Conservation (phyloP, 2,797 vertebrate genomes). For the Thamnophis elegans region DNA sequence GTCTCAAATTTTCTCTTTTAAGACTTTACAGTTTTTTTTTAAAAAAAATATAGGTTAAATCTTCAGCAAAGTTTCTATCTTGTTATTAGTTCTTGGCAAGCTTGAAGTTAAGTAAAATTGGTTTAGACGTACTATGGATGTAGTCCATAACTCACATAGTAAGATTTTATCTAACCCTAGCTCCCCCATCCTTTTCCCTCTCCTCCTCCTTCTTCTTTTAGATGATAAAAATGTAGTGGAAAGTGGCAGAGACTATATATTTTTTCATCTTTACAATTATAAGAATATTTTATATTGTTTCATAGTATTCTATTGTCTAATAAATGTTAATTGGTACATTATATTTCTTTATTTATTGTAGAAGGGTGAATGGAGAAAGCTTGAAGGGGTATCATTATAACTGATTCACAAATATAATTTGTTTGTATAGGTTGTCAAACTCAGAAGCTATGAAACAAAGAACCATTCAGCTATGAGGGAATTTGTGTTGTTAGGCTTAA, state of each 20-base stretch:
- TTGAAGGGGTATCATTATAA: background rate
- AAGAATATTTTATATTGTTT: background rate
- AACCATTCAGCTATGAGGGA: conserved; percentile 16
- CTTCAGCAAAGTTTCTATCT: background rate
- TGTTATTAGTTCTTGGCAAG: background rate
- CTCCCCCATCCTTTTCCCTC: background rate
- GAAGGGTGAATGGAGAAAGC: background rate
- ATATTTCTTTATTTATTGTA: background rate
- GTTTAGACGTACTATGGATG: background rate
- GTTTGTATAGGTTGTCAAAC: background rate
- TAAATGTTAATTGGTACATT: background rate
- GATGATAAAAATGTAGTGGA: background rate
- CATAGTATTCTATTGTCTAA: background rate
- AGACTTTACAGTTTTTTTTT: too few relatives aligned
- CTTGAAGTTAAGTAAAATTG: background rate
- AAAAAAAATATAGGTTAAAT: too few relatives aligned
- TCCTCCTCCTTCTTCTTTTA: background rate
- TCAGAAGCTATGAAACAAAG: background rate
- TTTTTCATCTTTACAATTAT: background rate
- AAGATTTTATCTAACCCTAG: background rate
- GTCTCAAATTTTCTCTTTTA: background rate
- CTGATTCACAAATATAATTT: background rate
- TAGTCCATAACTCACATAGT: background rate
- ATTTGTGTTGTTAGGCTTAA: conserved; percentile 46
- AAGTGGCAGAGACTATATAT: background rate